Evolutionary conservation across 2,888 invertebrate genomes (phyloP), one percentile per base, ranked within the genome.

Genomic region (Cataglyphis albicans): DNA sequence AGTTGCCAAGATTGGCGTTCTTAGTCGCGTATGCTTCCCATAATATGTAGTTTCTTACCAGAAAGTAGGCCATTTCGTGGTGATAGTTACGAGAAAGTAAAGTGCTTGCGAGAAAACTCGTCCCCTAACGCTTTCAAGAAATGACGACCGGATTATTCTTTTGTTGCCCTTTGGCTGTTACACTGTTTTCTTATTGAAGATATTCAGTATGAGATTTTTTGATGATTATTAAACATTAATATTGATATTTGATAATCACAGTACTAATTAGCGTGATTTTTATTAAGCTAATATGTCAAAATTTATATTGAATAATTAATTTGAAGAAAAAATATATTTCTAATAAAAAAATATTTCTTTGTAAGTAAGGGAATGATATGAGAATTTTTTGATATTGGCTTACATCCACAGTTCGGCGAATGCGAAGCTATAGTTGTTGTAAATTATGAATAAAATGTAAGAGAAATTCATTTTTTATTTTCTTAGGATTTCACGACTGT

Each of bases 381-480:
- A 55, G 52, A 21, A 35, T 55, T 21, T 55, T 4, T 55, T 35
- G 35, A 70, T 55, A 48, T 70, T 48, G 29, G 48, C 0, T 35
- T 32, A 55, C 10, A 52, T 35, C 55, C 55, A 55, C 5, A 68
- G 21, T 72, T 38, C 18, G 38, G 18, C 29, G 12, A 59, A 41
- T 59, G 25, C 25, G 6, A 72, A 57, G 18, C 18, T 4, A 72
- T 10, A 6, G 25, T 38, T 10, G 9, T 25, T 57, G 12, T 12
- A 29, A 25, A 59, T 1, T 41, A n/a, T 12, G 25, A 35, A 25
- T 18, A 25, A 12, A 29, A n/a, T 41, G 15, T 59, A 12, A 1
- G 18, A 15, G 15, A 64, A 9, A 59, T 64, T 74, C 3, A 44
- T 0, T 1, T 52, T 76, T 76, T 41, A 67, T 68, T 76, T 57